Evolutionary conservation across 2,113 vertebrate genomes (phyloP).

Genomic region (Nothoprocta perdicaria): DNA sequence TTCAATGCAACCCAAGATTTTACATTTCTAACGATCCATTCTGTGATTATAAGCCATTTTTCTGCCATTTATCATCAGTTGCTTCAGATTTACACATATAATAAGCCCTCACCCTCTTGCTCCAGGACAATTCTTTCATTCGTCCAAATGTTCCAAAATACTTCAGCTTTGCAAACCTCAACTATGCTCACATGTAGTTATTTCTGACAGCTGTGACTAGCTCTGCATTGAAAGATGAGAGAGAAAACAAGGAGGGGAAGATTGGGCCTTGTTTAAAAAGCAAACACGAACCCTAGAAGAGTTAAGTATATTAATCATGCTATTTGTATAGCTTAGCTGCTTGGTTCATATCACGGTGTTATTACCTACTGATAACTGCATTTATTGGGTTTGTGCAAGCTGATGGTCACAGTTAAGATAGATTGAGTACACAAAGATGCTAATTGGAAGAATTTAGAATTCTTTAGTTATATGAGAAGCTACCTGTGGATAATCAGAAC

Average conservation of each 20-base stretch:
- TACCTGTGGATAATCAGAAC: neutral
- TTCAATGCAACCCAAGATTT: neutral
- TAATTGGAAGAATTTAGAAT: constrained; percentile 2
- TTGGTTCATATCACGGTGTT: neutral
- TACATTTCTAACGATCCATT: neutral
- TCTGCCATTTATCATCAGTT: accelerated
- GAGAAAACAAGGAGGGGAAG: neutral
- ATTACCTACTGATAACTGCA: constrained; percentile 16
- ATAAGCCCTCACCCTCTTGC: neutral
- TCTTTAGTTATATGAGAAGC: neutral
- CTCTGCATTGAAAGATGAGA: neutral
- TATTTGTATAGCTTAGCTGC: constrained; percentile 33
- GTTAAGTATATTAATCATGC: neutral
- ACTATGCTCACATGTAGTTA: accelerated
- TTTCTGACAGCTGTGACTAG: neutral
- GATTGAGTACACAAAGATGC: constrained; percentile 8
- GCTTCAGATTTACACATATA: accelerated
- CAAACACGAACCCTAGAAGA: constrained; percentile 19
- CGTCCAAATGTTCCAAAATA: neutral
- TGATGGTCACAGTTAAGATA: constrained; percentile 54
- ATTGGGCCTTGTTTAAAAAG: constrained; percentile 7
- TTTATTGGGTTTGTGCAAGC: neutral
- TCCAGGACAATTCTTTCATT: neutral
- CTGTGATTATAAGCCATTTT: neutral
- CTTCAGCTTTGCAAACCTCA: neutral